Evolutionary conservation across 2,797 vertebrate genomes (phyloP).

Genomic region (Peromyscus nudipes): DNA sequence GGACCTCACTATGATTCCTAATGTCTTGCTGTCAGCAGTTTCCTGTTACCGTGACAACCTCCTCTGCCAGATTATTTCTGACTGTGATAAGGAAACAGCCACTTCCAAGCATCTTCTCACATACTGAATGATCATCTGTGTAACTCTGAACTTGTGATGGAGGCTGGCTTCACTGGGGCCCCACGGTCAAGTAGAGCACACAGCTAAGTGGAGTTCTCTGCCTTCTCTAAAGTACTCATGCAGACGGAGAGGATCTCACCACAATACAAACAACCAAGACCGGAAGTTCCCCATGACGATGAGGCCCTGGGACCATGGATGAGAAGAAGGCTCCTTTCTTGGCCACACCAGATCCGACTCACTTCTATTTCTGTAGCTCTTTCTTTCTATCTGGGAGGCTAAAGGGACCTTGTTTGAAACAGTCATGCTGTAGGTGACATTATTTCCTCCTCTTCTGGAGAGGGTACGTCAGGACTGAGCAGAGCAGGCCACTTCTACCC

Average conservation of each 20-base stretch:
- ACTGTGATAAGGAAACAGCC: not conserved
- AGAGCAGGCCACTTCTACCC: not conserved
- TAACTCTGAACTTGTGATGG: not conserved
- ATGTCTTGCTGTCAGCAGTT: not conserved
- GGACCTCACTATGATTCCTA: not conserved
- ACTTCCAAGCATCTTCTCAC: not conserved
- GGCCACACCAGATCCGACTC: not conserved
- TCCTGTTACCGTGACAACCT: not conserved
- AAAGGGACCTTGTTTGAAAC: not conserved
- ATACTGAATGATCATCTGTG: not conserved
- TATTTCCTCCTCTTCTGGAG: not conserved
- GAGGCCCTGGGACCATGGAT: not conserved
- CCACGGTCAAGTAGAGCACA: not conserved
- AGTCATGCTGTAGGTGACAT: not conserved
- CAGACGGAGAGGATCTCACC: not conserved
- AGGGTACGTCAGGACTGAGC: not conserved
- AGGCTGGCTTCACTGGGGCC: not conserved
- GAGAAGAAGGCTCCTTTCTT: not conserved
- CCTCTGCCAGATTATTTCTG: not conserved
- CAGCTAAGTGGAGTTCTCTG: not conserved
- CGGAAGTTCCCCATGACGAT: not conserved
- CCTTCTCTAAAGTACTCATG: not conserved
- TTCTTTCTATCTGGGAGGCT: not conserved
- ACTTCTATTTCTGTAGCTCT: not conserved
- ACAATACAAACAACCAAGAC: not conserved